phyloP scores from a whole-genome alignment of 2,113 vertebrate species.

The Scortum barcoo region DNA sequence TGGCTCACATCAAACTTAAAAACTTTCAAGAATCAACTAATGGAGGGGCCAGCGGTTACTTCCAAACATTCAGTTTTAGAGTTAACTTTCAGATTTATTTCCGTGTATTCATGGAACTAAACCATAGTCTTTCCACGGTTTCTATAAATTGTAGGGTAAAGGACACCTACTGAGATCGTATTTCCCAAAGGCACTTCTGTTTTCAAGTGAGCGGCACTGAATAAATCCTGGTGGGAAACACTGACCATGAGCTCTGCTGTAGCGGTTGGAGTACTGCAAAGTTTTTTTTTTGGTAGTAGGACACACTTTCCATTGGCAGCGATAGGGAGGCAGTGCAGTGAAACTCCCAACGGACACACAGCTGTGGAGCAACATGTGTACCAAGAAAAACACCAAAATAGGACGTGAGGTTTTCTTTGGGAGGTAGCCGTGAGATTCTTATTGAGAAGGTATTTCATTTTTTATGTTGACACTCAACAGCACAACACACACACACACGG shows the following conservation, averaged over 20 bases:
- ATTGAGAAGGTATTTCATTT: slow-evolving; percentile 30
- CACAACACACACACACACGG: background rate
- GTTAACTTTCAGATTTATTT: slow-evolving; percentile 43
- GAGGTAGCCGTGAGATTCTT: slow-evolving; percentile 24
- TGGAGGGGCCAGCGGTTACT: slow-evolving; percentile 8
- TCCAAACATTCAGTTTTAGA: slow-evolving; percentile 2
- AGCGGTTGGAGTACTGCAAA: slow-evolving; percentile 22
- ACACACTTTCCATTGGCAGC: slow-evolving; percentile 37
- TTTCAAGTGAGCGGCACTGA: slow-evolving; percentile 33
- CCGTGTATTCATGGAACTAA: slow-evolving; percentile 49
- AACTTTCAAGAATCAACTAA: slow-evolving; percentile 9
- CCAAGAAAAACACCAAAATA: slow-evolving; percentile 55
- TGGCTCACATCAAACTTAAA: slow-evolving; percentile 10
- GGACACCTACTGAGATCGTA: slow-evolving; percentile 50
- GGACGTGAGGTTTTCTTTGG: slow-evolving; percentile 42
- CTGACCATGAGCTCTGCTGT: slow-evolving; percentile 21
- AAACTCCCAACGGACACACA: slow-evolving; percentile 22
- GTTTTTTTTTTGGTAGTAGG: slow-evolving; percentile 17
- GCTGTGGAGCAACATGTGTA: slow-evolving; percentile 43
- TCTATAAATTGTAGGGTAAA: slow-evolving; percentile 4
- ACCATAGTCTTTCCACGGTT: slow-evolving; percentile 50
- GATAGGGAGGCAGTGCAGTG: slow-evolving; percentile 49
- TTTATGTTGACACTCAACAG: slow-evolving; percentile 7
- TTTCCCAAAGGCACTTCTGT: slow-evolving; percentile 44
- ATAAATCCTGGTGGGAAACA: slow-evolving; percentile 47